phyloP scores from a whole-genome alignment of 2,113 vertebrate species.

The Struthio camelus region DNA sequence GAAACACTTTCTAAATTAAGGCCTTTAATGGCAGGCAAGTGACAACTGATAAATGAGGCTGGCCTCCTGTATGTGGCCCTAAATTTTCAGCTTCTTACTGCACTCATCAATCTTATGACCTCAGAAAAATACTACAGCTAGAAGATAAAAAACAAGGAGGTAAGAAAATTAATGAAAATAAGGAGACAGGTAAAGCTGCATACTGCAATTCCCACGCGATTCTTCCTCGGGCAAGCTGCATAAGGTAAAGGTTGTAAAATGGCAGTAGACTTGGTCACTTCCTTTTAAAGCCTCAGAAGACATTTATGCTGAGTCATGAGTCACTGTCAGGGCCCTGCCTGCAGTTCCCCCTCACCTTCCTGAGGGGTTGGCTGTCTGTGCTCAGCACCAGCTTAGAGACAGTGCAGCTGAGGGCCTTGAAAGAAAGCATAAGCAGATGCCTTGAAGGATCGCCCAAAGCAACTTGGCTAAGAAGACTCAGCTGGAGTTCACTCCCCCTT shows the following conservation, averaged over 20 bases:
- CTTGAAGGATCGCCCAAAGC: neutral
- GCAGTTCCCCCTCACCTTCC: neutral
- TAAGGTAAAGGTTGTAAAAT: neutral
- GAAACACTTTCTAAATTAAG: neutral
- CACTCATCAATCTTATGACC: neutral
- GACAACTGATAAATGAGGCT: neutral
- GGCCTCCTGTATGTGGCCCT: neutral
- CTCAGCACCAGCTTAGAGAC: neutral
- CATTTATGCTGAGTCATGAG: neutral
- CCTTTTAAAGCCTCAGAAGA: neutral
- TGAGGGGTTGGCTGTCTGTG: neutral
- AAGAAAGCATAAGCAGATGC: rapidly evolving
- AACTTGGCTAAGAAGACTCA: neutral
- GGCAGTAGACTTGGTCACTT: neutral
- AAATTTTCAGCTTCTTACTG: neutral
- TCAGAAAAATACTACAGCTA: neutral
- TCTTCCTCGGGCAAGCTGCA: neutral
- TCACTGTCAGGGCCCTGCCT: too few relatives aligned
- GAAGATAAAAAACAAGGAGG: neutral
- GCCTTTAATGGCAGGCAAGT: neutral
- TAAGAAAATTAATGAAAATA: neutral
- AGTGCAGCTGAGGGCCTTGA: neutral
- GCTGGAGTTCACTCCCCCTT: neutral
- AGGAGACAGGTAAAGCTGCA: neutral
- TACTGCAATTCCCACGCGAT: neutral